Evolutionary conservation across 2,888 invertebrate genomes (phyloP).

Genomic region (Eristalis pertinax): DNA sequence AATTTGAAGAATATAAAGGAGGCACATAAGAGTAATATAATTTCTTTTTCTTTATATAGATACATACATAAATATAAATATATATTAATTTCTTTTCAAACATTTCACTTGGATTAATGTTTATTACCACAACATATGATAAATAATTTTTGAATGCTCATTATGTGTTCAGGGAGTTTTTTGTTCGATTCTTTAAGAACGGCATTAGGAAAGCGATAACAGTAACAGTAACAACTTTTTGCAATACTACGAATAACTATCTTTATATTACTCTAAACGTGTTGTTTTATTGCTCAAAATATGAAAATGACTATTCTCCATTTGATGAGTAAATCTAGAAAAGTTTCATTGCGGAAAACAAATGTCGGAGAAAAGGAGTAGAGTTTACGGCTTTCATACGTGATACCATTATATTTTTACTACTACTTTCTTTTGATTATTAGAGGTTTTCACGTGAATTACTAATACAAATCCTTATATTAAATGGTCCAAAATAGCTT

Average conservation of each 20-base stretch:
- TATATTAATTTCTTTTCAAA: conserved; percentile 32
- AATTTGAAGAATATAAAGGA: conserved; percentile 60
- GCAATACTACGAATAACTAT: background rate
- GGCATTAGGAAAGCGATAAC: background rate
- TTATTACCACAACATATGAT: background rate
- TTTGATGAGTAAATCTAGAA: too few species aligned
- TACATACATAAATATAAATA: conserved; percentile 1
- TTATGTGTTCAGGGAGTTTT: background rate
- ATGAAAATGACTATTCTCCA: too few species aligned
- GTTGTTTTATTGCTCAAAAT: too few species aligned
- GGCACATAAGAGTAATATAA: conserved; percentile 69
- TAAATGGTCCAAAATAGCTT: background rate
- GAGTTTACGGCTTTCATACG: too few species aligned
- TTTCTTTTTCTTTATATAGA: conserved; percentile 31
- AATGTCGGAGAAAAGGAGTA: too few species aligned
- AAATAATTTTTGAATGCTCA: background rate
- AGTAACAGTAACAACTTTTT: background rate
- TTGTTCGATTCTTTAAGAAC: background rate
- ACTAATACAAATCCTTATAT: background rate
- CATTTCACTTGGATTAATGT: background rate
- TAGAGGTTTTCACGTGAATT: background rate
- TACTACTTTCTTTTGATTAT: background rate
- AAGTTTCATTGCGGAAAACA: too few species aligned
- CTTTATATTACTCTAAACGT: background rate
- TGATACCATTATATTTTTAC: too few species aligned